phyloP scores from a whole-genome alignment of 2,888 invertebrate genomes.

The Eristalinus sepulchralis region DNA sequence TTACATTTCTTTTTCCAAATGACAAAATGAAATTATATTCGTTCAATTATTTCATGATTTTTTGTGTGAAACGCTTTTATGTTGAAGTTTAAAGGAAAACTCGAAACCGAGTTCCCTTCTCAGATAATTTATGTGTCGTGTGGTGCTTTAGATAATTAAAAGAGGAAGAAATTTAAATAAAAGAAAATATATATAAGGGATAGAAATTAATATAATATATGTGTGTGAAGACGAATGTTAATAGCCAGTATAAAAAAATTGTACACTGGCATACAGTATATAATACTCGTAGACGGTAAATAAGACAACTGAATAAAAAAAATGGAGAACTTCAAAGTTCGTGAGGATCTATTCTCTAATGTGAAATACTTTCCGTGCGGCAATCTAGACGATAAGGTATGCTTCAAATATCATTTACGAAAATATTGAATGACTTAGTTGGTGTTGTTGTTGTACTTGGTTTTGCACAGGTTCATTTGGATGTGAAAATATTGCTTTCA shows the following conservation, averaged over 20 bases:
- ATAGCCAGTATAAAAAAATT: background rate
- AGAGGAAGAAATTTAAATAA: conserved; percentile 1
- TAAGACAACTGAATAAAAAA: conserved; percentile 28
- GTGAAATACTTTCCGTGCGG: conserved; percentile 92
- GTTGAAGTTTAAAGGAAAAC: conserved; percentile 16
- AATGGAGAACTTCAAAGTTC: conserved; percentile 79
- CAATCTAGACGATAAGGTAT: conserved; percentile 88
- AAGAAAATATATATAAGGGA: background rate
- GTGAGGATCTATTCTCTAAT: conserved; percentile 86
- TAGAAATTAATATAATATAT: conserved; percentile 16
- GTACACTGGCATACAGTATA: conserved; percentile 4
- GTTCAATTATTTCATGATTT: conserved; percentile 42
- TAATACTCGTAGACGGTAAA: conserved; percentile 11
- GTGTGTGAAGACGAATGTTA: conserved; percentile 27
- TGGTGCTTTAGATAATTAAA: conserved; percentile 21
- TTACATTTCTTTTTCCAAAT: conserved; percentile 48
- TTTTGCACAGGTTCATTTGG: background rate
- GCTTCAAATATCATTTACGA: background rate
- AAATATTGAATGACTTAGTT: background rate
- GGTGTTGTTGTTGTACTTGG: background rate
- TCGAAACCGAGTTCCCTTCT: conserved; percentile 17
- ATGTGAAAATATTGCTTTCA: background rate
- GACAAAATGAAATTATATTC: conserved; percentile 36
- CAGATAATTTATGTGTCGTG: conserved; percentile 32
- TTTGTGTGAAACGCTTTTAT: conserved; percentile 56